Evolutionary conservation across 2,888 invertebrate species (phyloP), one percentile per base, ranked within the genome.

Genomic region (Epistrophella euchroma): DNA sequence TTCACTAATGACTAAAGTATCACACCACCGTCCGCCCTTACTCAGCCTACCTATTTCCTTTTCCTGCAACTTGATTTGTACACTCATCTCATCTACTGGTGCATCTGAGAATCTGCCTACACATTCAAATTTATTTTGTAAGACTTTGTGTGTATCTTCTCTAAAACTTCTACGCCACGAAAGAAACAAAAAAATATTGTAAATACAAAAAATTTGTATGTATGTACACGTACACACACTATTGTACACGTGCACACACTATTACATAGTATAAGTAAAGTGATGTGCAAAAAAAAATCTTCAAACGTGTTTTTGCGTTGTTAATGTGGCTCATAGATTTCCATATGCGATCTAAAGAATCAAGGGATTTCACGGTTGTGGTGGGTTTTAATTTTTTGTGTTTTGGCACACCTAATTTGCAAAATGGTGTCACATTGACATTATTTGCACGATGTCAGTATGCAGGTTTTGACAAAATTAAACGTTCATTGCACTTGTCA

Each of bases 131-230:
- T 7, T 19, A 25, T 25, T 52, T 52, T 15, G 52, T 28, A 25
- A 22, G 2, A 13, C 6, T 13, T 22, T 22, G 7, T 22, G 17
- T 45, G 50, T 50, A 22, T 15, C 50, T 50, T 22, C 6, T 50
- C 22, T 15, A 25, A 50, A 25, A 25, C 52, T 52, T 28, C 52
- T 28, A 52, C 52, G 52, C 52, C 9, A 52, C n/a, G 25, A n/a
- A 28, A 28, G 28, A 52, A 7, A 1, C 52, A 28, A 52, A 52
- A 25, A 52, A n/a, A n/a, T n/a, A 15, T 52, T 47, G 17, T 17
- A 45, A 17, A 45, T 3, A 17, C n/a, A 17, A 17, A 9, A 17
- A 43, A 6, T 17, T 4, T 15, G 15, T 28, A 5, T 6, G 6
- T 5, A 28, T 28, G 6, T 6, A 3, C 6, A 28, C 6, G 28